These are phyloP conservation scores for Tenthredo livida DNA, from an alignment of 2,888 invertebrate species.

Conservation along the genomic window DNA sequence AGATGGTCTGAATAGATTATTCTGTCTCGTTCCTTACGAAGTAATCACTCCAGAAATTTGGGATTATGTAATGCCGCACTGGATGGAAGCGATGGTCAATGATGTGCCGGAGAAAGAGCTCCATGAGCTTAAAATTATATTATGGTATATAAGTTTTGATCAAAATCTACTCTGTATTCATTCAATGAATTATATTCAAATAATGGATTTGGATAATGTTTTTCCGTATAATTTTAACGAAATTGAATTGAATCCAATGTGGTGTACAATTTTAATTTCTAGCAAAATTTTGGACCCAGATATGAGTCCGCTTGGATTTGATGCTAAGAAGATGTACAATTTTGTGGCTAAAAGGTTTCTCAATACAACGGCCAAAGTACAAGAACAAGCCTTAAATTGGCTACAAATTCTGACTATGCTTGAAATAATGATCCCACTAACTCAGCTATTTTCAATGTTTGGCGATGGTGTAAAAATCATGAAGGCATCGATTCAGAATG, in stretches of 20 bases:
- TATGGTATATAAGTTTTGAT: constrained; percentile 79
- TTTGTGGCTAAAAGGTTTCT: constrained; percentile 94
- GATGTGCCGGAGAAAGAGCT: constrained; percentile 95
- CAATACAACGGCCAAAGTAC: constrained; percentile 89
- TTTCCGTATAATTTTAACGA: background rate
- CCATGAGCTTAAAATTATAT: constrained; percentile 89
- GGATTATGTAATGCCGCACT: constrained; percentile 99
- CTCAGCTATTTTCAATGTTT: constrained; percentile 93
- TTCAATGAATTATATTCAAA: background rate
- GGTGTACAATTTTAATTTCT: constrained; percentile 64
- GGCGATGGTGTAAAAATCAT: constrained; percentile 91
- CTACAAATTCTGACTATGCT: constrained; percentile 92
- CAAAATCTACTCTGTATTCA: background rate
- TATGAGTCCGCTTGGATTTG: constrained; percentile 96
- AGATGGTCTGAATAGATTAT: constrained; percentile 95
- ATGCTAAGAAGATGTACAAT: constrained; percentile 96
- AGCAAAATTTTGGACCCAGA: constrained; percentile 98
- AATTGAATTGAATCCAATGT: background rate
- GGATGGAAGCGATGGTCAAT: constrained; percentile 98
- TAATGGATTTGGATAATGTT: background rate
- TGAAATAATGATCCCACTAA: constrained; percentile 93
- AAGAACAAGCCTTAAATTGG: constrained; percentile 94
- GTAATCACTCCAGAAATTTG: constrained; percentile 97
- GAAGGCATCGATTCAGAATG: constrained; percentile 76
- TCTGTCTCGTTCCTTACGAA: constrained; percentile 98